A percentile compares a stretch with the other conserved stretches of the same genome.
Evolutionary conservation across 2,888 invertebrate species (phyloP).

Genomic region (Tipula helvola): DNA sequence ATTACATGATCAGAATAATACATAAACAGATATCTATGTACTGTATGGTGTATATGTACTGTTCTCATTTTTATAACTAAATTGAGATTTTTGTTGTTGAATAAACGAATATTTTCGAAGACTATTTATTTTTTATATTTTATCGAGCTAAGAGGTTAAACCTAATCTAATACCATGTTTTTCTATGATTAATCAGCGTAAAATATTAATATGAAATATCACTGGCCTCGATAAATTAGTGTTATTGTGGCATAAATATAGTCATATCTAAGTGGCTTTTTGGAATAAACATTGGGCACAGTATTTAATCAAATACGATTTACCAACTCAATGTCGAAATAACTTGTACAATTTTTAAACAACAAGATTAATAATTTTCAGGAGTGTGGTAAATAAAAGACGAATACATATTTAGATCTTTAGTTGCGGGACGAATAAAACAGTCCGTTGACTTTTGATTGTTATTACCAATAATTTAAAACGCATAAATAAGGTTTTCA

Average conservation of each 20-base stretch:
- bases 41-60: background rate
- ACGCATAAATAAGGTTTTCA: too few species aligned
- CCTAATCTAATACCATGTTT: background rate
- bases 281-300: too few species aligned
- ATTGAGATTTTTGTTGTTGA: background rate
- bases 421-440: too few species aligned
- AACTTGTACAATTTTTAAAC: too few species aligned
- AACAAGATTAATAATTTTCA: background rate
- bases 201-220: background rate
- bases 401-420: too few species aligned
- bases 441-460: too few species aligned
- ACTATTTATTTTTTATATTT: background rate
- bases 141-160: background rate
- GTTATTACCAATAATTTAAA: too few species aligned
- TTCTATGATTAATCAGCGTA: background rate
- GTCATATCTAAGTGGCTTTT: background rate
- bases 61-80: background rate
- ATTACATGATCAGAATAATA: background rate
- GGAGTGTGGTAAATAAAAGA: background rate
- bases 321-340: too few species aligned
- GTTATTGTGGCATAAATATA: background rate
- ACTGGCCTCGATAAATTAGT: background rate
- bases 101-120: background rate
- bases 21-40: background rate
- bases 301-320: too few species aligned